Conservation (phyloP, 2,113 vertebrate species). For the Zosterops hypoxanthus region DNA sequence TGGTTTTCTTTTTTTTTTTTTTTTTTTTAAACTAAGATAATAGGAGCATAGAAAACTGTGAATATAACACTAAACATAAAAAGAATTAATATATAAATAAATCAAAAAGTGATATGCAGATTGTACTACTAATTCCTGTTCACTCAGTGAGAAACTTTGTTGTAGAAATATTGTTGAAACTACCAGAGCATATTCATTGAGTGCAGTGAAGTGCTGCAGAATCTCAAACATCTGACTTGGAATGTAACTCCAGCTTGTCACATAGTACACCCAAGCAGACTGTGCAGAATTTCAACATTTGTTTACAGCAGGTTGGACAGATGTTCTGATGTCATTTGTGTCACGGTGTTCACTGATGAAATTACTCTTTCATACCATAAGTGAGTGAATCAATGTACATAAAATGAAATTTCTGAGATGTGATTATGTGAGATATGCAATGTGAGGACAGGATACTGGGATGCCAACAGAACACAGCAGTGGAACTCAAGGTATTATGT, state of each 20-base stretch:
- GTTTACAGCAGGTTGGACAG: neutral
- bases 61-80: neutral
- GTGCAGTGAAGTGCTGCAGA: neutral
- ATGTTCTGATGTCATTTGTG: neutral
- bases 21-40: neutral
- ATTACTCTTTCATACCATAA: neutral
- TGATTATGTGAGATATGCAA: neutral
- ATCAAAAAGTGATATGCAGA: neutral
- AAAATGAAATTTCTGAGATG: neutral
- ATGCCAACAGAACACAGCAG: neutral
- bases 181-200: neutral
- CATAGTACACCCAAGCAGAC: neutral
- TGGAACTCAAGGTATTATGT: neutral
- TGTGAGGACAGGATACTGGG: neutral
- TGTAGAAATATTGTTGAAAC: neutral
- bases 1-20: too few relatives aligned
- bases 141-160: neutral
- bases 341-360: neutral
- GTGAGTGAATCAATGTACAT: neutral
- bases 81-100: neutral
- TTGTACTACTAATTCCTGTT: neutral
- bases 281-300: neutral
- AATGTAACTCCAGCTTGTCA: neutral
- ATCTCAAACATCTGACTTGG: neutral
- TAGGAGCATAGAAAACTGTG: neutral